A percentile compares a stretch with the other conserved stretches of the same genome.
These are phyloP conservation scores for Nasua narica DNA, from an alignment of 2,797 vertebrate genomes.

Conservation along the genomic window DNA sequence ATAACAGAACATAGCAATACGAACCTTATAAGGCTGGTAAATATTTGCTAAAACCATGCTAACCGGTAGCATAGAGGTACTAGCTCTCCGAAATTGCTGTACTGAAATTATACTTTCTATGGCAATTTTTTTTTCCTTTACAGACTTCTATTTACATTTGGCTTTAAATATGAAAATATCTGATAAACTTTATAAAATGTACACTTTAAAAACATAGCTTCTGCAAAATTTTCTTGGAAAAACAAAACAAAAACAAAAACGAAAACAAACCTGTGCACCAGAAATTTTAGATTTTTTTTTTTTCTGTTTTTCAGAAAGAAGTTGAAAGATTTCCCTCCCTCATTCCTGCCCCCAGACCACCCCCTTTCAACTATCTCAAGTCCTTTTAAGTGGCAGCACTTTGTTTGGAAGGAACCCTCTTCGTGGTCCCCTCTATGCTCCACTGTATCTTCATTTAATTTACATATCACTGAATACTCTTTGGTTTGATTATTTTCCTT, in stretches of 20 bases:
- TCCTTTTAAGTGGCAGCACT: conserved; percentile 71
- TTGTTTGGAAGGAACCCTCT: conserved; percentile 44
- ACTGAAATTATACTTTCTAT: conserved; percentile 79
- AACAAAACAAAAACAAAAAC: conserved; percentile 78
- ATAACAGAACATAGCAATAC: conserved; percentile 85
- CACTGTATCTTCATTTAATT: conserved; percentile 28
- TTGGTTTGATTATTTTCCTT: conserved; percentile 90
- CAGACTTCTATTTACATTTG: conserved; percentile 91
- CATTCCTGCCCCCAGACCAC: background rate
- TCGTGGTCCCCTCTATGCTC: conserved; percentile 41
- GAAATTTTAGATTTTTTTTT: conserved; percentile 79
- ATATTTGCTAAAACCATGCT: conserved; percentile 86
- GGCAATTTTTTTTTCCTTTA: conserved; percentile 82
- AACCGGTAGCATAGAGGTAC: conserved; percentile 87
- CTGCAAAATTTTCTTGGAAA: conserved; percentile 83
- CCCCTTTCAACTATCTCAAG: conserved; percentile 67
- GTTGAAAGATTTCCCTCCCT: conserved; percentile 54
- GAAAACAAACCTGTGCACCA: conserved; percentile 83
- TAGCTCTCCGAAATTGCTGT: conserved; percentile 79
- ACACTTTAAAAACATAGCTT: conserved; percentile 87
- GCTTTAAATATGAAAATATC: conserved; percentile 92
- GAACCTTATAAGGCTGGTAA: conserved; percentile 84
- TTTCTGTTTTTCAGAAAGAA: conserved; percentile 71
- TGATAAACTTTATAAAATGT: conserved; percentile 91
- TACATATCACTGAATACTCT: conserved; percentile 89